Base-by-base conservation (phyloP, 2,797 vertebrate genomes). In the Myotis myotis region DNA sequence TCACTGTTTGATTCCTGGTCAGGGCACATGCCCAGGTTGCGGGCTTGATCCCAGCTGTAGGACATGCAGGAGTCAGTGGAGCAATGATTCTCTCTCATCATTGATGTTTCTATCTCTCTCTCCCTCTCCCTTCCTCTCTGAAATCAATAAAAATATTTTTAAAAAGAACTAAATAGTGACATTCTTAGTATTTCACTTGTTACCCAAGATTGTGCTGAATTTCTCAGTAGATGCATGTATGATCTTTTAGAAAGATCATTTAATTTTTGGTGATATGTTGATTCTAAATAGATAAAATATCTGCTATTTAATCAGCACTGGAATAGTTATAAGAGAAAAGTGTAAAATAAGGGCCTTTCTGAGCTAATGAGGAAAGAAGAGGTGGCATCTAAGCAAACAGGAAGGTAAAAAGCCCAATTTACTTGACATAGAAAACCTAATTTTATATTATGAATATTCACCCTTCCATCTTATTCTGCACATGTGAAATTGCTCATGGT, bases 391-490 rank as follows among this genome's bases (percentile, higher is more conserved):
- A 81, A 76, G 28, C 51, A 84, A 70, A 60, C 28, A 72, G 13
- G 60, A 87, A 84, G 15, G 33, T 64, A 53, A 85, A 92, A 91
- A 88, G 19, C 25, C 57, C 55, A 62, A 68, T 89, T 80, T 91
- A 70, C 80, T 96, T 96, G 78, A 92, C 53, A 76, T 38, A 76
- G 80, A 76, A 95, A 89, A 82, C 15, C 22, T 72, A 88, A 84
- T 93, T 96, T 94, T 91, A 41, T 83, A 36, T 88, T 90, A 86
- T 89, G 88, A 96, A 78, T 91, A 91, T 92, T 96, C 88, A 80
- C 60, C 41, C 72, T 93, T 81, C 33, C 19, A 51, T 82, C 41
- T 90, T 80, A 87, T 92, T 94, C 72, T 91, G 47, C 51, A 87
- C 30, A 60, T 96, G 81, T 86, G 84, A 95, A 91, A 96, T 92